These are phyloP conservation scores for Synergus laeviventris DNA, from an alignment of 2,888 invertebrate species.

Conservation along the genomic window DNA sequence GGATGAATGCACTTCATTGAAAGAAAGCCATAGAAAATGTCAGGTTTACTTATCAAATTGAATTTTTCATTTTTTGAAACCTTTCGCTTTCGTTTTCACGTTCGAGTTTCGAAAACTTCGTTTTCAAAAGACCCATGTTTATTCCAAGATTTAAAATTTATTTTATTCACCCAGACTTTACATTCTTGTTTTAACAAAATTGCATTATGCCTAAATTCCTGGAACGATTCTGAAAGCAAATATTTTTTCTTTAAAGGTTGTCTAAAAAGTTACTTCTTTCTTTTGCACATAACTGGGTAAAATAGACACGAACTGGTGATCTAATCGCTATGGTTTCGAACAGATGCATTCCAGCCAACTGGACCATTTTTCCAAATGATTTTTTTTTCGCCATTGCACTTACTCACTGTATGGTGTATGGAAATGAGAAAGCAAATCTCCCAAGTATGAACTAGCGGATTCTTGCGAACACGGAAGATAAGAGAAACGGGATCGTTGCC, in stretches of 20 bases:
- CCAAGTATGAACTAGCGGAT: slow-evolving; percentile 26
- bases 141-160: no score
- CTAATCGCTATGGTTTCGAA: background rate
- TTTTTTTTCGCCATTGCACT: background rate
- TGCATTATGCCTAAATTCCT: no score
- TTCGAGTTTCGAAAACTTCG: no score
- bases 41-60: background rate
- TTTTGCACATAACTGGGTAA: background rate
- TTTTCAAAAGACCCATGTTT: background rate
- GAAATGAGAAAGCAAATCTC: slow-evolving; percentile 17
- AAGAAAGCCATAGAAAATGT: slow-evolving; percentile 14
- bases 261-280: background rate
- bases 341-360: background rate
- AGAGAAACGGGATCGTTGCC: slow-evolving; percentile 30
- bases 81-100: background rate
- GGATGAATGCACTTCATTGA: slow-evolving; percentile 45
- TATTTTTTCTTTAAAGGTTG: background rate
- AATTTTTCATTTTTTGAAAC: background rate
- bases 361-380: background rate
- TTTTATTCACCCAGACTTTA: no score
- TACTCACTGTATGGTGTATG: background rate
- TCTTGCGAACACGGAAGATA: slow-evolving; percentile 34
- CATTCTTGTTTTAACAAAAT: no score
- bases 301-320: background rate
- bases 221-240: background rate